Evolutionary conservation across 2,113 vertebrate species (phyloP), one percentile per base, ranked within the genome.

Genomic region (Macrotis lagotis): DNA sequence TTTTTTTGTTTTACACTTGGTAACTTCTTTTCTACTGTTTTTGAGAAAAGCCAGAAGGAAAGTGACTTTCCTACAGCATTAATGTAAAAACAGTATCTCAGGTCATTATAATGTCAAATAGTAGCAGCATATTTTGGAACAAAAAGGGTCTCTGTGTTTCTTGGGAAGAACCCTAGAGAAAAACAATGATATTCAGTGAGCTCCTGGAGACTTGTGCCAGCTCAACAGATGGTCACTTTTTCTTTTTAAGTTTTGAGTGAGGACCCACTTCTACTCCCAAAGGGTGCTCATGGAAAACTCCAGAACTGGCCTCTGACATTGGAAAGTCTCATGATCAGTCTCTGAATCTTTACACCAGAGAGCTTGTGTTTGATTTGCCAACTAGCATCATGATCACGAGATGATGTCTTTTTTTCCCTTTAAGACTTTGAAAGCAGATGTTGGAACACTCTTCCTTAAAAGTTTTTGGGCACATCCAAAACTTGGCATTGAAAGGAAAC

Each of bases 61-160:
- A 28, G 95, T 26, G 51, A 95, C 37, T 48, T 91, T 44, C 49
- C 92, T 95, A 95, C 74, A 93, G 22, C 96, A 96, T 91, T n/a
- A 96, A 11, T 37, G 89, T 16, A 93, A 66, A 66, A 51, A 83
- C 0, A 83, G 66, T 83, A 1, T 16, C 66, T 44, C 44, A 83
- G 66, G 66, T 83, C 66, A 83, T 83, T 83, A 16, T 44, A 83
- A 83, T 44, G 16, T 44, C 66, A 83, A n/a, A 7, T 5, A 83
- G n/a, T n/a, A 83, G 66, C n/a, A 24, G n/a, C 37, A 83, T n/a
- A 44, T 83, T 83, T 83, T 83, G 19, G 44, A 83, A 83, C 66
- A 83, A 83, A 83, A n/a, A 74, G 37, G 7, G n/a, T 83, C 66
- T 83, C 66, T 83, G 66, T 83, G 31, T 12, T 83, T 44, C 66